Base-by-base conservation (phyloP, 2,888 invertebrate genomes). In the Tuta absoluta region DNA sequence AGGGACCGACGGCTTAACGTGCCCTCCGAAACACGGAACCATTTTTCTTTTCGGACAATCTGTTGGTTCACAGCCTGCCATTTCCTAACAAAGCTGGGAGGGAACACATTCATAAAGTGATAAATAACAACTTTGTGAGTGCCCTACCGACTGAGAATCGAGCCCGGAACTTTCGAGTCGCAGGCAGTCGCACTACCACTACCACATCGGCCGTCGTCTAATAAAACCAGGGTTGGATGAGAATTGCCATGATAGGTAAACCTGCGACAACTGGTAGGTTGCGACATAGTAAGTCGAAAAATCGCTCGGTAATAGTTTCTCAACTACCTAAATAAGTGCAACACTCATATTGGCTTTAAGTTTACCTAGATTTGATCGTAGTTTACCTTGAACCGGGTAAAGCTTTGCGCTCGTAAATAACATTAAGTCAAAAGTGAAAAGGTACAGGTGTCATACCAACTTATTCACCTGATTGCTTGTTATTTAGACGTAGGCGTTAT, bases 291-390 rank as follows among this genome's bases (percentile, higher is more conserved):
- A 12, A n/a, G 3, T 41, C 41, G 41, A 51, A 51, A 51, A 51
- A 51, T 21, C 51, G 21, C 51, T 51, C 23, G 51, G 23, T 21
- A 23, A 51, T 21, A 8, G 21, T 51, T 19, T 17, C 17, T 48
- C 19, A 49, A 49, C 48, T n/a, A n/a, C n/a, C 8, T 19, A 49
- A 49, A 19, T 49, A 21, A 57, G 33, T 49, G 8, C 38, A 38
- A 41, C 41, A 51, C 51, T 63, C 56, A 48, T 48, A 63, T 45
- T 63, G 19, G 23, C 33, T n/a, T 56, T 51, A 56, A 41, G 41
- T n/a, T 23, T 56, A 63, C 48, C 48, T 23, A 51, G 23, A 23
- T 51, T 51, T 23, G 51, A 23, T 51, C 1, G 51, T 11, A 21
- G 51, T 51, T 21, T 12, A 51, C 51, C 51, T 51, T 51, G 51